Conservation (phyloP, 2,888 invertebrate genomes). For the Chymomyza fuscimana region DNA sequence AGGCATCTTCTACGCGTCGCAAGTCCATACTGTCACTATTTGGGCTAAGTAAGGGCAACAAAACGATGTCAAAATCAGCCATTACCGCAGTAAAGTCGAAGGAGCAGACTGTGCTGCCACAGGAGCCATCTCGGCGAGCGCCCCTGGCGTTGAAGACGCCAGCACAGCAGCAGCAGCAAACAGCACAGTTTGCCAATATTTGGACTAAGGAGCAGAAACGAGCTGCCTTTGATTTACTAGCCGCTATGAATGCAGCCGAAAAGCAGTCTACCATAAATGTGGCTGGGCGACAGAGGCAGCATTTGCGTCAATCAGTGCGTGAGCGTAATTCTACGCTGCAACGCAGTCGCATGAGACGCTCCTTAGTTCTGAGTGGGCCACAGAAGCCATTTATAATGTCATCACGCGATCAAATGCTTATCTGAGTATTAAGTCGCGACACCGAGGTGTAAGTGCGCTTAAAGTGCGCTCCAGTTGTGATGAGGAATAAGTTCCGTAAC, state of each 20-base stretch:
- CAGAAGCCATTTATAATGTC: conserved; percentile 27
- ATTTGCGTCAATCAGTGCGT: conserved; percentile 71
- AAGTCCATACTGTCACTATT: conserved; percentile 76
- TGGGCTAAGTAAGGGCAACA: conserved; percentile 63
- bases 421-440: conserved; percentile 41
- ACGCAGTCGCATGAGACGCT: conserved; percentile 68
- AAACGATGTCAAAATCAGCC: conserved; percentile 41
- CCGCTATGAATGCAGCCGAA: conserved; percentile 77
- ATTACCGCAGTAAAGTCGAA: conserved; percentile 9
- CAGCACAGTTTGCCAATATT: conserved; percentile 55
- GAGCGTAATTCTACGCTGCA: conserved; percentile 70
- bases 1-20: conserved; percentile 65
- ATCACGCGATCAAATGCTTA: conserved; percentile 61
- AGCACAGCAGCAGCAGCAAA: conserved; percentile 32
- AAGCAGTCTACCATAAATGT: conserved; percentile 35
- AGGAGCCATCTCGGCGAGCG: conserved; percentile 21
- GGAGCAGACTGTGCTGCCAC: background rate
- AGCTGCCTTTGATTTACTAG: conserved; percentile 78
- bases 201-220: conserved; percentile 78
- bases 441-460: background rate
- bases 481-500: conserved; percentile 63
- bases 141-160: conserved; percentile 50
- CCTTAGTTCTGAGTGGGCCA: conserved; percentile 47
- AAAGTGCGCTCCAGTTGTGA: conserved; percentile 50
- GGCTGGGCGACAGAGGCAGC: conserved; percentile 59